A percentile compares a stretch with the other conserved stretches of the same genome.
phyloP scores from a whole-genome alignment of 1,140 invertebrate genomes.

The Penaeus vannamei region DNA sequence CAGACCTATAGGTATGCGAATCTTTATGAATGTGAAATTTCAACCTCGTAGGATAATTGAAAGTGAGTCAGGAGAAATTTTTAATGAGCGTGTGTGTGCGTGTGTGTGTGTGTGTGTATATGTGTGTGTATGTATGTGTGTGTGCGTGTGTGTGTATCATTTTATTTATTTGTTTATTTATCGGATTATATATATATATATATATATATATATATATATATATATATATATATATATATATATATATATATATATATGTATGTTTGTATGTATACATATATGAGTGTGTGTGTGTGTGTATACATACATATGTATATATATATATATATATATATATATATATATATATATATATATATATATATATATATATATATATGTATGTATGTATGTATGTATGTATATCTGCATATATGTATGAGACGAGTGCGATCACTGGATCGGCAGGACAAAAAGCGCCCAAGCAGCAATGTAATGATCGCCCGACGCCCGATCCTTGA shows the following conservation, averaged over 20 bases:
- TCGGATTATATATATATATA: slow-evolving; percentile 9
- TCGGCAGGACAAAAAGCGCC: not conserved
- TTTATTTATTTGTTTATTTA: too few species aligned
- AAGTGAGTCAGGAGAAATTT: too few species aligned
- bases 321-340: not conserved
- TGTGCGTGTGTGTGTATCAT: not conserved
- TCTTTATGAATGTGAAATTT: too few species aligned
- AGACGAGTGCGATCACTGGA: not conserved
- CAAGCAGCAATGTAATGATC: not conserved
- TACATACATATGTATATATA: not conserved
- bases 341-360: not conserved
- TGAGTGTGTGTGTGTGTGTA: not conserved
- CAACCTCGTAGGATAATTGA: too few species aligned
- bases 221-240: not conserved
- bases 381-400: too few species aligned
- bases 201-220: not conserved
- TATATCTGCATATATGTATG: not conserved
- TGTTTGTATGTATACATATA: not conserved
- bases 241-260: not conserved
- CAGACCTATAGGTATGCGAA: too few species aligned
- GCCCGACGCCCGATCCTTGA: too few species aligned
- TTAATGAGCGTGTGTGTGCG: too few species aligned
- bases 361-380: too few species aligned
- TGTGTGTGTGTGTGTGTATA: not conserved
- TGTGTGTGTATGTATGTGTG: not conserved